Conservation (phyloP, 2,888 invertebrate genomes). For the Candidula unifasciata region DNA sequence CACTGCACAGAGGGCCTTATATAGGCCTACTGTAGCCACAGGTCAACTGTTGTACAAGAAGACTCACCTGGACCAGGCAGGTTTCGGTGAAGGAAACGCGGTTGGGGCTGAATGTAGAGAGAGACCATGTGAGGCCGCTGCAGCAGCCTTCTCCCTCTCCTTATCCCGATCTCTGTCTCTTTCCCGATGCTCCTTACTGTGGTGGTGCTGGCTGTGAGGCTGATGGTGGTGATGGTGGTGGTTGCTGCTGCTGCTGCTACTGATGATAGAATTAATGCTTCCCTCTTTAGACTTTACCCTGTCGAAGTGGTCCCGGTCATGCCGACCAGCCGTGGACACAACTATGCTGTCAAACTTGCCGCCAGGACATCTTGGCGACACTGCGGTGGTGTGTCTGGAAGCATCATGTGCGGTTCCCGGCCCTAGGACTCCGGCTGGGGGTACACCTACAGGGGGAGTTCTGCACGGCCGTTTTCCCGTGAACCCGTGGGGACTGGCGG, state of each 20-base stretch:
- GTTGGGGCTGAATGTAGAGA: background rate
- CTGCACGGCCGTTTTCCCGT: background rate
- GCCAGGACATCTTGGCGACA: background rate
- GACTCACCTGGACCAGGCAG: constrained; percentile 37
- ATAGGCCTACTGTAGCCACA: background rate
- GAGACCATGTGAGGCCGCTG: background rate
- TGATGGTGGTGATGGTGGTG: background rate
- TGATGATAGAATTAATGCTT: background rate
- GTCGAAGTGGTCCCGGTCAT: background rate
- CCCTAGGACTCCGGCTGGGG: background rate
- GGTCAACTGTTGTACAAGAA: background rate
- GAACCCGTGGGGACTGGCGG: background rate
- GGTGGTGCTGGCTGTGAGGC: constrained; percentile 14
- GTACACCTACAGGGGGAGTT: background rate
- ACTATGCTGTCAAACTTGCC: background rate
- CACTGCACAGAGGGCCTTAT: background rate
- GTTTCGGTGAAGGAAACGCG: constrained; percentile 18
- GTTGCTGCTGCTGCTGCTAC: background rate
- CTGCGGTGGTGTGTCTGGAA: background rate
- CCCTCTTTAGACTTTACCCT: constrained; percentile 11
- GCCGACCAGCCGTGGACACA: background rate
- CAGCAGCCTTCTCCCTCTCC: constrained; percentile 10
- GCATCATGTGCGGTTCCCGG: background rate
- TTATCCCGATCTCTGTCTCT: constrained; percentile 12
- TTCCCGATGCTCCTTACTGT: constrained; percentile 5